Conservation (phyloP, 2,888 invertebrate genomes). For the Phengaris alcon region DNA sequence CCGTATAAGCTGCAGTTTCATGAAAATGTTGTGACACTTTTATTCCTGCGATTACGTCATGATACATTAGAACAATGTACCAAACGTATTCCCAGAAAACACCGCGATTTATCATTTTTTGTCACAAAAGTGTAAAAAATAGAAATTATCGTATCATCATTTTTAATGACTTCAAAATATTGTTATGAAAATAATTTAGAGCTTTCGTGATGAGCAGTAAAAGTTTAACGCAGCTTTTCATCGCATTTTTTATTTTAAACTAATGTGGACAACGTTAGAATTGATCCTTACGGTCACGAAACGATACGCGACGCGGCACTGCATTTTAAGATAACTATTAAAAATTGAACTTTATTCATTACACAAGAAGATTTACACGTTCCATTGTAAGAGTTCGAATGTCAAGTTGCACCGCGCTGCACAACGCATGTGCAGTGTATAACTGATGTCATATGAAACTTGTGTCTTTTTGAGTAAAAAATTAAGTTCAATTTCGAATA, state of each 20-base stretch:
- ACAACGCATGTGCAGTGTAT: no score
- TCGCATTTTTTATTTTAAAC: background rate
- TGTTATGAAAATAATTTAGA: background rate
- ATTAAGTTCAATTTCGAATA: no score
- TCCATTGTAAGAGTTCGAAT: no score
- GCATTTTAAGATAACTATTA: no score
- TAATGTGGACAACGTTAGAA: no score
- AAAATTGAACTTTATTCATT: no score
- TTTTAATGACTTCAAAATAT: background rate
- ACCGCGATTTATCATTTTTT: background rate
- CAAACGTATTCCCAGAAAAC: conserved; percentile 16
- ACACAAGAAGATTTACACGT: no score
- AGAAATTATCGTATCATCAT: background rate
- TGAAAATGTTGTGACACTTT: conserved; percentile 28
- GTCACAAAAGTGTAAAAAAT: background rate
- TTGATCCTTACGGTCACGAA: no score
- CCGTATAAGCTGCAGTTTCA: background rate
- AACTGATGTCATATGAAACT: no score
- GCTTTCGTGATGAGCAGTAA: background rate
- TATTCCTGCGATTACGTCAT: conserved; percentile 12
- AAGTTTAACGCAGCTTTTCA: background rate
- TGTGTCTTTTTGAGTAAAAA: no score
- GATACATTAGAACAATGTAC: conserved; percentile 22
- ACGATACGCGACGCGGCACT: no score
- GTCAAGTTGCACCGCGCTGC: no score